phyloP scores from a whole-genome alignment of 2,888 invertebrate genomes.

The Eudemis profundana region DNA sequence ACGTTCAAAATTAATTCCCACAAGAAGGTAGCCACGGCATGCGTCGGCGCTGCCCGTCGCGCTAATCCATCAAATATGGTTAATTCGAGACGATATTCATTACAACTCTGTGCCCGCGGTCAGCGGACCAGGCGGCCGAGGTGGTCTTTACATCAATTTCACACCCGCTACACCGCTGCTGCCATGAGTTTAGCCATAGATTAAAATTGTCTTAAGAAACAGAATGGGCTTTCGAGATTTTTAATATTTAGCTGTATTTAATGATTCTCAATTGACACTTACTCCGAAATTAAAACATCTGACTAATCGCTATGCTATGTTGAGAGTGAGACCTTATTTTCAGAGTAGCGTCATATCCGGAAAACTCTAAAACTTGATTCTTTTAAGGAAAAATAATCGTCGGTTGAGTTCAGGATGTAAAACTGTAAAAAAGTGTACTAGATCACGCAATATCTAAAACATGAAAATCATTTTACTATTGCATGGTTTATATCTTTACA shows the following conservation, averaged over 20 bases:
- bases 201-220: conserved; percentile 14
- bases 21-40: conserved; percentile 32
- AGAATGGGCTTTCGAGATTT: neutral
- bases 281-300: no score
- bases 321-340: no score
- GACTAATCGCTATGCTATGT: no score
- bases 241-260: neutral
- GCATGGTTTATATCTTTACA: no score
- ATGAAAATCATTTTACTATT: no score
- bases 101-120: conserved; percentile 29
- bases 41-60: conserved; percentile 22
- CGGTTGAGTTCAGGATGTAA: no score
- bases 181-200: conserved; percentile 38
- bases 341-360: no score
- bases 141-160: conserved; percentile 49
- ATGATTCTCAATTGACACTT: no score
- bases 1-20: conserved; percentile 28
- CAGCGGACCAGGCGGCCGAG: conserved; percentile 45
- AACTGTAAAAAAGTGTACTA: no score
- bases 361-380: no score
- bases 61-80: conserved; percentile 37
- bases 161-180: conserved; percentile 45
- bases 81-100: conserved; percentile 37
- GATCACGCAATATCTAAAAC: no score
- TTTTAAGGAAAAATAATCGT: no score